Evolutionary conservation across 2,888 invertebrate species (phyloP), one percentile per base, ranked within the genome.

Genomic region (Drosophila bunnanda): DNA sequence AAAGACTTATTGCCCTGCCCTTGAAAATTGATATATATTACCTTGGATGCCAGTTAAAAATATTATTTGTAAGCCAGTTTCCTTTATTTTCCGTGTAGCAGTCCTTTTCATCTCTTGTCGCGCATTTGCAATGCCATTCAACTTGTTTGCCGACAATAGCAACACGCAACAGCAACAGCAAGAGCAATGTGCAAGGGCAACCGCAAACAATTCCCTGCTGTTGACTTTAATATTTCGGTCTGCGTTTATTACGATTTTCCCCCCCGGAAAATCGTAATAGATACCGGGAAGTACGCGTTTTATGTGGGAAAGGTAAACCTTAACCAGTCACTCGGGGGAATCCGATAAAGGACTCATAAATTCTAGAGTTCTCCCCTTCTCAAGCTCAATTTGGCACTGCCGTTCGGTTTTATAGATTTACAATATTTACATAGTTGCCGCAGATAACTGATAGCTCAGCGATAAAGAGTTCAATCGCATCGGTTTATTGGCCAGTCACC

Each of bases 381-480:
- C 60, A 74, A 53, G 30, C 70, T 59, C 76, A 76, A 72, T 88
- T 83, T 88, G 77, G 83, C 86, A 88, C 57, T 71, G 65, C 50
- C 34, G 52, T 62, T 67, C 46, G 36, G 38, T 39, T 67, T 67
- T 71, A 62, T 65, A 61, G 61, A 78, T 81, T 75, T 78, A 76
- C 64, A 75, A 67, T 82, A 82, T 83, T 85, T 80, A 68, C 75
- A 59, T 65, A 34, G 55, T 64, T 30, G 20, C 59, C 50, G 1
- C 66, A 64, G 48, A 54, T 36, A 41, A 38, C 15, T 30, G 57
- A 65, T 72, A 72, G 56, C 34, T 36, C 38, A 12, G 66, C 76
- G 83, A 83, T 83, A 83, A 88, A 88, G 88, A 85, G 89, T 84
- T 84, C 83, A 88, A 88, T 84, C 74, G 87, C 88, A 65, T 86